Base-by-base conservation (phyloP, 1,140 invertebrate species). In the Augochlora pura region DNA sequence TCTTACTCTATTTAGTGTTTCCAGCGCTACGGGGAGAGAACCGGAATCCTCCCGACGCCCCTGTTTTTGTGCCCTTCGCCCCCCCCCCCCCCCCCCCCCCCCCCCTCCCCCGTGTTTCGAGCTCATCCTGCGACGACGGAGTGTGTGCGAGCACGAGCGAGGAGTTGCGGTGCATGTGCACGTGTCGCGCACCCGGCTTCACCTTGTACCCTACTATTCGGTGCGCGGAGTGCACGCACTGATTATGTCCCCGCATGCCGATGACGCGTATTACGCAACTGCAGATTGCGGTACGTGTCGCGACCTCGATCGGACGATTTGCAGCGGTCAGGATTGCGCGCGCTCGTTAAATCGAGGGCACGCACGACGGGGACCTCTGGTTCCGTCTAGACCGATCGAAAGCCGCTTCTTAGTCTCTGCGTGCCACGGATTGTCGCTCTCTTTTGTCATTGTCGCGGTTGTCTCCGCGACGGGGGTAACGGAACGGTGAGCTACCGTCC, bases 221-320 rank as follows among this genome's bases (percentile, higher is more conserved):
- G 39, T n/a, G 42, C 38, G 42, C 27, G 18, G 46, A 74, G 52
- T 74, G 70, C 77, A 79, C 77, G 77, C 71, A 73, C 77, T 52
- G 77, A 79, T 79, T 74, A 74, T 62, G 63, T 79, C 77, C 77
- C 68, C 63, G 14, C 77, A 60, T 74, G 77, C 71, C 77, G 71
- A 74, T 79, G 71, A 79, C 71, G 77, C 77, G 77, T 60, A 73
- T 79, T 79, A 79, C 77, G 77, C 77, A 79, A 79, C 71, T 79
- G 77, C 54, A 79, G 70, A 73, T 79, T 67, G 77, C 70, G 71
- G 71, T 79, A 60, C 32, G 77, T 73, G 71, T 74, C 77, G 49
- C 63, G 77, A 73, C 77, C 77, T 79, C 70, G 71, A 79, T 79
- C 54, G 27, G 52, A 25, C 77, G 71, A 73, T 73, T 79, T 60